These are phyloP conservation scores for Miniopterus natalensis DNA, from an alignment of 2,113 vertebrate genomes.

Conservation along the genomic window DNA sequence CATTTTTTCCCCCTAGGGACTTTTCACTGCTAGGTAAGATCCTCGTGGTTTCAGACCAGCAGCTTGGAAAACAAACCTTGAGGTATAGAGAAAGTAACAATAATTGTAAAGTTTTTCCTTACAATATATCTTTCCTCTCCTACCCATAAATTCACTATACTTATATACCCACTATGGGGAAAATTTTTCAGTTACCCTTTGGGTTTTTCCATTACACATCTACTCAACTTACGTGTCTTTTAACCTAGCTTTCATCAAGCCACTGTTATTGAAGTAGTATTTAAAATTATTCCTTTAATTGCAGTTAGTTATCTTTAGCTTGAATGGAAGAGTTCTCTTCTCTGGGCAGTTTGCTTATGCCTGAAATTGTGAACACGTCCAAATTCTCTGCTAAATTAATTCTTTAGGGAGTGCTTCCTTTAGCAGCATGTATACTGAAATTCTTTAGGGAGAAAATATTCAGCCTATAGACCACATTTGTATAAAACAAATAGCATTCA, in stretches of 20 bases:
- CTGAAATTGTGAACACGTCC: conserved; percentile 36
- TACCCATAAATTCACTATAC: neutral
- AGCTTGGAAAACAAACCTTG: conserved; percentile 49
- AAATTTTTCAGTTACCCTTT: neutral
- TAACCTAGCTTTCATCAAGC: conserved; percentile 52
- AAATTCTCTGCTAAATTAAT: conserved; percentile 39
- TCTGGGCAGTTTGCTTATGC: conserved; percentile 21
- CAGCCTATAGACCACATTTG: conserved; percentile 10
- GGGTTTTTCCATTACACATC: neutral
- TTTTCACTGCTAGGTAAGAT: conserved; percentile 22
- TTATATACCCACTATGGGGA: neutral
- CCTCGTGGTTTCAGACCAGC: conserved; percentile 35
- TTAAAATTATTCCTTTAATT: conserved; percentile 64
- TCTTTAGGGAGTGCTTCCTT: conserved; percentile 15
- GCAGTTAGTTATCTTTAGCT: conserved; percentile 49
- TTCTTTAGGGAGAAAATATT: neutral
- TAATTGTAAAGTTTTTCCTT: conserved; percentile 52
- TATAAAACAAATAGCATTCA: conserved; percentile 39
- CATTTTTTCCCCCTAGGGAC: conserved; percentile 16
- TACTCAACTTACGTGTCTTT: conserved; percentile 27
- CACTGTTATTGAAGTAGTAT: conserved; percentile 35
- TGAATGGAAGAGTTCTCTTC: conserved; percentile 29
- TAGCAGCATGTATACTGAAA: neutral
- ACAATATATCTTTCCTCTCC: conserved; percentile 24
- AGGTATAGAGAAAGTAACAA: conserved; percentile 9